Conservation (phyloP, 2,797 vertebrate species). For the Rhynchonycteris naso region DNA sequence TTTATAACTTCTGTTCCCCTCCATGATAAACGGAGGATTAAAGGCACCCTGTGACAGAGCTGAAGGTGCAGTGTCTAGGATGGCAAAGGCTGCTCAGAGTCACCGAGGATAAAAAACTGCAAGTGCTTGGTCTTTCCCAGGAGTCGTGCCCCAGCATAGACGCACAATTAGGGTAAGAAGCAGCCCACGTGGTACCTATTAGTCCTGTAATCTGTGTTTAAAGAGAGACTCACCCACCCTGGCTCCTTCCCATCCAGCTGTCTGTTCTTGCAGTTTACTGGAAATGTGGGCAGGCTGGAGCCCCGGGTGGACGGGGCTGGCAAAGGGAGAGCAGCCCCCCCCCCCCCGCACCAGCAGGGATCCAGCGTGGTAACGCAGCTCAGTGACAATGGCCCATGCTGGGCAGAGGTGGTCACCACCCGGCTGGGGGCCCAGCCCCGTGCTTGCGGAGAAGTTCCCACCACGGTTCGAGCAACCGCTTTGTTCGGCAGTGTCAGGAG, state of each 20-base stretch:
- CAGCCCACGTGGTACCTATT: background rate
- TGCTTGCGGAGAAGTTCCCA: background rate
- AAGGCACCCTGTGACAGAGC: background rate
- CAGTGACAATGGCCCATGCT: background rate
- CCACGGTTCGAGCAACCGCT: background rate
- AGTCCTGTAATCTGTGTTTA: background rate
- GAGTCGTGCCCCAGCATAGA: background rate
- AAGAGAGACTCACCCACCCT: background rate
- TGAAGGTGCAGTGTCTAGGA: background rate
- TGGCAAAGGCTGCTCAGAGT: slow-evolving; percentile 29
- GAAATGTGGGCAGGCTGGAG: background rate
- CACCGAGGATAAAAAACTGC: background rate
- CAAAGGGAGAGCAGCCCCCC: background rate
- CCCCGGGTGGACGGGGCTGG: background rate
- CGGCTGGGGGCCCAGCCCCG: too few relatives aligned
- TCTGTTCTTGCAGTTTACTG: background rate
- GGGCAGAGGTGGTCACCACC: background rate
- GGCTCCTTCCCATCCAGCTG: background rate
- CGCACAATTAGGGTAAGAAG: background rate
- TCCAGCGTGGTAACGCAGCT: background rate
- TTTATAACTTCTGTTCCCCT: background rate
- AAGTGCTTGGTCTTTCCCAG: background rate
- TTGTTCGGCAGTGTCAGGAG: slow-evolving; percentile 29
- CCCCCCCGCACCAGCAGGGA: background rate
- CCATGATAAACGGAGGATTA: background rate